A percentile compares a stretch with the other conserved stretches of the same genome.
Conservation (phyloP, 2,797 vertebrate genomes). For the Melanotaenia trifasciata region DNA sequence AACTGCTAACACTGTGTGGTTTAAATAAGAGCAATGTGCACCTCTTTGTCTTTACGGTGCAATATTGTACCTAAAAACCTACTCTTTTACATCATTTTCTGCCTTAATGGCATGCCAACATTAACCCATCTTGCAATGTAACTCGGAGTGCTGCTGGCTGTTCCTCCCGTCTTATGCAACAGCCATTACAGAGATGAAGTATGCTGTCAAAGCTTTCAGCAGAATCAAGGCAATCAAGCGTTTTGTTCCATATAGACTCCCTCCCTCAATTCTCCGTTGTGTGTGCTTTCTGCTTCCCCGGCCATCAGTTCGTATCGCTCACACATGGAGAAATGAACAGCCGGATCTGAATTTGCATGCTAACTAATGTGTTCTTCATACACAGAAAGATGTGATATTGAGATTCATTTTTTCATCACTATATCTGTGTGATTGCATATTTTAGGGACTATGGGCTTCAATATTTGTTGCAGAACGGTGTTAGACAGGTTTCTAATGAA, state of each 20-base stretch:
- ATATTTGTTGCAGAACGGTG: conserved; percentile 30
- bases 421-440: conserved; percentile 59
- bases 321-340: conserved; percentile 32
- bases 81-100: neutral
- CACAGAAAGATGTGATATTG: conserved; percentile 39
- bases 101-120: conserved; percentile 2
- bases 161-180: conserved; percentile 17
- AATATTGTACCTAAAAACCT: conserved; percentile 5
- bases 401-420: conserved; percentile 62
- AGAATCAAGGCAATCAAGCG: conserved; percentile 33
- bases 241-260: conserved; percentile 38
- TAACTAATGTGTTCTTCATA: conserved; percentile 54
- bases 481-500: conserved; percentile 30
- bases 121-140: conserved; percentile 21
- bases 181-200: conserved; percentile 18
- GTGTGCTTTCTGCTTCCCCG: conserved; percentile 24
- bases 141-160: conserved; percentile 8
- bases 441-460: conserved; percentile 36
- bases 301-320: conserved; percentile 26
- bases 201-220: conserved; percentile 31
- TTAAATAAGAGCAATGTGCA: conserved; percentile 9
- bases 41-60: neutral
- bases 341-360: conserved; percentile 64
- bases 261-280: conserved; percentile 12
- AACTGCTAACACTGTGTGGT: neutral